These are phyloP conservation scores for Zoanthus solanderi DNA, from an alignment of 92 coral and sea anemone species.

Conservation along the genomic window DNA sequence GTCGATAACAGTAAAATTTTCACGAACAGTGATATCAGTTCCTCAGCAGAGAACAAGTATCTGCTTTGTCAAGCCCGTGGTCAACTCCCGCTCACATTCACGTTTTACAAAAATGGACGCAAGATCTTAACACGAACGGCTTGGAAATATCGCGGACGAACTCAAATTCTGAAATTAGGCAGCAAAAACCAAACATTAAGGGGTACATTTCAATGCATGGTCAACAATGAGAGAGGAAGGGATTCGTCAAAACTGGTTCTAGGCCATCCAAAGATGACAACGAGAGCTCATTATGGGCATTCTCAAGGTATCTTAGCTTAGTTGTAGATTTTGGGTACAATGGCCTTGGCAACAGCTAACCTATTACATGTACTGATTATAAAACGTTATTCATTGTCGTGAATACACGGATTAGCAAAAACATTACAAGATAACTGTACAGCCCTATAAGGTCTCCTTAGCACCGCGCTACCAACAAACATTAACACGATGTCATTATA, in stretches of 20 bases:
- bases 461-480: too few relatives aligned
- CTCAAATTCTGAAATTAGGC: background rate
- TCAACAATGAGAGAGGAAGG: background rate
- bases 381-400: too few relatives aligned
- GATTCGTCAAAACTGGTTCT: background rate
- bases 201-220: constrained; percentile 2
- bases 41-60: background rate
- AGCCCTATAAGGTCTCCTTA: too few relatives aligned
- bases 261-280: background rate
- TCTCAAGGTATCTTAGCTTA: background rate
- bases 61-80: background rate
- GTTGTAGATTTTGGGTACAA: too few relatives aligned
- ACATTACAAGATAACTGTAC: too few relatives aligned
- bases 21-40: background rate
- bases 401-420: too few relatives aligned
- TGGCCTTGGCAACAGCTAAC: too few relatives aligned
- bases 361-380: too few relatives aligned
- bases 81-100: background rate
- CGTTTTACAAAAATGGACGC: constrained; percentile 8
- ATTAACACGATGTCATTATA: too few relatives aligned
- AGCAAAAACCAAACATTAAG: background rate
- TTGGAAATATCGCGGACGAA: background rate
- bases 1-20: background rate
- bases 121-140: background rate
- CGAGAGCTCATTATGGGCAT: background rate